Percentiles rank a stretch among this genome's conserved stretches.
phyloP scores from a whole-genome alignment of 2,888 invertebrate species.

The Schrankia costaestrigalis region DNA sequence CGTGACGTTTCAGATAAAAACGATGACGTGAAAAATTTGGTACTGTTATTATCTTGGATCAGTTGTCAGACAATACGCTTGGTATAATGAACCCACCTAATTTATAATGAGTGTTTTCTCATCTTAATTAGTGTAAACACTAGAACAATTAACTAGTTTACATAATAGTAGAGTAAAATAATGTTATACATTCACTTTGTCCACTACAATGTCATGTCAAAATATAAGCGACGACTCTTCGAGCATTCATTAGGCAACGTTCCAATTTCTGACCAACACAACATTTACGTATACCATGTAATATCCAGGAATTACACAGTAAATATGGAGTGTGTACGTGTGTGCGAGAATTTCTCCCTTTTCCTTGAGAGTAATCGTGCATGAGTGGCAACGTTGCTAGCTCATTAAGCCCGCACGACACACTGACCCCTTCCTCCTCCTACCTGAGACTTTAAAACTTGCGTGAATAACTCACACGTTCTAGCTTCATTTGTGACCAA shows the following conservation, averaged over 20 bases:
- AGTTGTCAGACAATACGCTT: slow-evolving; percentile 19
- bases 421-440: slow-evolving; percentile 15
- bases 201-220: slow-evolving; percentile 1
- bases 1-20: slow-evolving; percentile 25
- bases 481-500: slow-evolving; percentile 4
- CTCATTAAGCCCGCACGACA: slow-evolving; percentile 21
- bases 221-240: slow-evolving; percentile 3
- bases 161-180: too few relatives aligned
- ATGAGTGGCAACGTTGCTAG: slow-evolving; percentile 25
- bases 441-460: slow-evolving; percentile 2
- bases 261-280: slow-evolving; percentile 12
- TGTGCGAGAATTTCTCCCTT: slow-evolving; percentile 20
- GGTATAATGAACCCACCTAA: too few relatives aligned
- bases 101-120: too few relatives aligned
- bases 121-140: too few relatives aligned
- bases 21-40: slow-evolving; percentile 23
- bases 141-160: too few relatives aligned
- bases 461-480: slow-evolving; percentile 7
- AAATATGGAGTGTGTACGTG: slow-evolving; percentile 1
- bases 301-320: slow-evolving; percentile 1
- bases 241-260: slow-evolving; percentile 19
- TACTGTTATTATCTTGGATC: slow-evolving; percentile 24
- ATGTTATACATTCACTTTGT: neutral
- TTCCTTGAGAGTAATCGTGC: slow-evolving; percentile 24
- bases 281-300: slow-evolving; percentile 2